These are phyloP conservation scores for Ariopsis seemanni DNA, from an alignment of 2,113 vertebrate species.

Conservation along the genomic window DNA sequence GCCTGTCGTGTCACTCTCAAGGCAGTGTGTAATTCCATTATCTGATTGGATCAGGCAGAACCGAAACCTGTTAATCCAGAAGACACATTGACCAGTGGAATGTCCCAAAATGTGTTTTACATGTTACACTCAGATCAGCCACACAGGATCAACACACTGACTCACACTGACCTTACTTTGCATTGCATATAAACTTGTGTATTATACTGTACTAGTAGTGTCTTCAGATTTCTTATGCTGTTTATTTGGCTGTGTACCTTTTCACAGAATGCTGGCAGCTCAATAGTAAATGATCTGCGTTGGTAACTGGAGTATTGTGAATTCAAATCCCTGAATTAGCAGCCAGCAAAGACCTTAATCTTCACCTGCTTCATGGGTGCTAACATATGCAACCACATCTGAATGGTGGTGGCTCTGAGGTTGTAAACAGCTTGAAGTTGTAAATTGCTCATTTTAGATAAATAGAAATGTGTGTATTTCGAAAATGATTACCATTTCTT, in stretches of 20 bases:
- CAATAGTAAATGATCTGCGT: not conserved
- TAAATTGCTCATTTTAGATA: not conserved
- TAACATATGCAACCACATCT: not conserved
- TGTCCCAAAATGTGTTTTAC: conserved; percentile 9
- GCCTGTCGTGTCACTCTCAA: conserved; percentile 47
- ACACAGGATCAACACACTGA: not conserved
- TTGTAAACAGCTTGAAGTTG: not conserved
- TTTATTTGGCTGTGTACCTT: not conserved
- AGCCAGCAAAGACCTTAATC: not conserved
- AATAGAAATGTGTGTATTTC: not conserved
- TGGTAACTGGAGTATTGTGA: not conserved
- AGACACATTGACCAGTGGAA: conserved; percentile 4
- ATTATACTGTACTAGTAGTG: not conserved
- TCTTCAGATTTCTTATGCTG: not conserved
- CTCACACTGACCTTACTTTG: not conserved
- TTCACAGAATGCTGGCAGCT: not conserved
- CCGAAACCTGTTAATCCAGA: conserved; percentile 33
- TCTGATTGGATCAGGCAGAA: conserved; percentile 50
- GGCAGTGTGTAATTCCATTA: conserved; percentile 56
- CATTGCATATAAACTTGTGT: not conserved
- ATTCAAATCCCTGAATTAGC: not conserved
- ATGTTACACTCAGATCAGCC: not conserved
- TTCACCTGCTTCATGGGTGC: not conserved
- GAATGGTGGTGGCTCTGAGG: not conserved
- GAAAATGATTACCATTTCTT: not conserved